phyloP scores from a whole-genome alignment of 2,797 vertebrate genomes.

The Aphelocoma californica region DNA sequence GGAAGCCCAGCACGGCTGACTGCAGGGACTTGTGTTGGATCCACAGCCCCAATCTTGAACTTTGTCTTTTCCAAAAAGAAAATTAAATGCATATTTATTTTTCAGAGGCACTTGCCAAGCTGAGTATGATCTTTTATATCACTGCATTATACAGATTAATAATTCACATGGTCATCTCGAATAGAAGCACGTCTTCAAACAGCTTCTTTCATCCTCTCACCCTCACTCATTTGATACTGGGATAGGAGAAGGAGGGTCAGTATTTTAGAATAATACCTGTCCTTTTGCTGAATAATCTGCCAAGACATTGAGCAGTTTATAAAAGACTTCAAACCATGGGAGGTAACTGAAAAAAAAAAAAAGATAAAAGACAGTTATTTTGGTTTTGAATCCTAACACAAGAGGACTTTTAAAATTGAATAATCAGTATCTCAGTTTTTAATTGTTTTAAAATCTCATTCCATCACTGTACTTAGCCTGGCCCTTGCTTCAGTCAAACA shows the following conservation, averaged over 20 bases:
- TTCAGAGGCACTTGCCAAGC: not conserved
- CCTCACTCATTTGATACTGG: not conserved
- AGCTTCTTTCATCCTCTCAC: not conserved
- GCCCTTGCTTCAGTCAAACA: not conserved
- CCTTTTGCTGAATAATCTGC: slow-evolving; percentile 93
- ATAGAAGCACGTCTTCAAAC: not conserved
- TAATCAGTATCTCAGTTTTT: not conserved
- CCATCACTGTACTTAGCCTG: not conserved
- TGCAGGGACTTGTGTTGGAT: not conserved
- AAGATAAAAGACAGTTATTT: not conserved
- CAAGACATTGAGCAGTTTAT: slow-evolving; percentile 94
- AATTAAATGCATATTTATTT: not conserved
- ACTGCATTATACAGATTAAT: not conserved
- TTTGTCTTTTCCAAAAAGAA: not conserved
- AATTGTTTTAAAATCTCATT: not conserved
- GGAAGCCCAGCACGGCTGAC: not conserved
- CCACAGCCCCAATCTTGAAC: not conserved
- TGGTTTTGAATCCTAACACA: not conserved
- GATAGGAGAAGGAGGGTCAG: slow-evolving; percentile 8
- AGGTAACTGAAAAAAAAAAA: slow-evolving; percentile 84
- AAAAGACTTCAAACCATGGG: slow-evolving; percentile 98
- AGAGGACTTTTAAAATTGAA: not conserved
- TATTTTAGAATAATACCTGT: slow-evolving; percentile 81
- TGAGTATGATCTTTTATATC: not conserved
- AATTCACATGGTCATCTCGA: not conserved